These are phyloP conservation scores for Tridacna gigas DNA, from an alignment of 2,888 invertebrate species.

Conservation along the genomic window DNA sequence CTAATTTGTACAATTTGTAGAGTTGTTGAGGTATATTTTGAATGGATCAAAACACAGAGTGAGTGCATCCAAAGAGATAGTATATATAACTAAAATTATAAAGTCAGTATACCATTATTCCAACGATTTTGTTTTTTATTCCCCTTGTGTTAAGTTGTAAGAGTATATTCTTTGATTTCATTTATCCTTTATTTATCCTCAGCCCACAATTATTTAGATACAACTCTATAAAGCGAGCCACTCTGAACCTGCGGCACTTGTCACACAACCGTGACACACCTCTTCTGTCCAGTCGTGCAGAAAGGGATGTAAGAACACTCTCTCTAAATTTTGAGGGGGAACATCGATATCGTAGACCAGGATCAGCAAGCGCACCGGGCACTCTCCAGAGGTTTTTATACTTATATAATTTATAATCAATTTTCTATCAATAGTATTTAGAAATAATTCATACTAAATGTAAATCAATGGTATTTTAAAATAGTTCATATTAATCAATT, in stretches of 20 bases:
- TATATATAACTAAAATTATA: too few relatives aligned
- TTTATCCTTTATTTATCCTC: neutral
- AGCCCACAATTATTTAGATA: slow-evolving; percentile 52
- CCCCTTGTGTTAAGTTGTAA: too few relatives aligned
- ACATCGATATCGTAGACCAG: slow-evolving; percentile 61
- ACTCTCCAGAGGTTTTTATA: slow-evolving; percentile 74
- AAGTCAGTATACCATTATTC: too few relatives aligned
- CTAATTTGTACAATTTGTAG: too few relatives aligned
- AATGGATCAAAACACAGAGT: too few relatives aligned
- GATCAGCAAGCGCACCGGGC: slow-evolving; percentile 73
- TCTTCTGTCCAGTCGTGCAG: slow-evolving; percentile 61
- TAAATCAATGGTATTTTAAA: neutral
- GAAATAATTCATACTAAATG: too few relatives aligned
- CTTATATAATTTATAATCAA: neutral
- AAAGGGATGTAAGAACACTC: slow-evolving; percentile 60
- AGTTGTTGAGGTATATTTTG: too few relatives aligned
- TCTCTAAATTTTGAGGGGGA: slow-evolving; percentile 72
- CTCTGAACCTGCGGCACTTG: slow-evolving; percentile 74
- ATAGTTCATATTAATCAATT: neutral
- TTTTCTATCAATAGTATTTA: too few relatives aligned
- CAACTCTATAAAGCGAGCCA: slow-evolving; percentile 76
- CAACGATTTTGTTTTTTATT: too few relatives aligned
- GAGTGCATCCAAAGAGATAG: too few relatives aligned
- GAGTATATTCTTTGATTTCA: slow-evolving; percentile 3
- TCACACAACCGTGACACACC: slow-evolving; percentile 77